A percentile compares a stretch with the other conserved stretches of the same genome.
These are phyloP conservation scores for Druon quercuslanigerum DNA, from an alignment of 1,140 invertebrate species.

Conservation along the genomic window DNA sequence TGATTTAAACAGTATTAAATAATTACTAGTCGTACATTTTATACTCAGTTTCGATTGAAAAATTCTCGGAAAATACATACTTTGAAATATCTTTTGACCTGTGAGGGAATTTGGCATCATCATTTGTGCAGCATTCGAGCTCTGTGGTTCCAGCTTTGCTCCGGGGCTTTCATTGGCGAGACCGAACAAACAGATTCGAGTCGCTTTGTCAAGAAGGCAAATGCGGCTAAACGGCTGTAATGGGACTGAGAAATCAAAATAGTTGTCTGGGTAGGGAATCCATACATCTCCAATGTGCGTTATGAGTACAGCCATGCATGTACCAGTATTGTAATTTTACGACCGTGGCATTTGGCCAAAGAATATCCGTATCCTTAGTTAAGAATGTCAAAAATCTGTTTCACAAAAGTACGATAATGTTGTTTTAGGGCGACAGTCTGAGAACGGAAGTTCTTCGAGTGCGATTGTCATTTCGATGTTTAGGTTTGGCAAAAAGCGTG, in stretches of 20 bases:
- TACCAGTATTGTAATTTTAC: neutral
- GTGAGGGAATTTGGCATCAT: neutral
- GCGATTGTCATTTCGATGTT: neutral
- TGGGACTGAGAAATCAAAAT: constrained; percentile 68
- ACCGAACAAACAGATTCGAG: constrained; percentile 57
- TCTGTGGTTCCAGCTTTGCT: constrained; percentile 39
- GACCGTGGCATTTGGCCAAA: neutral
- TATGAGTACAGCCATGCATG: neutral
- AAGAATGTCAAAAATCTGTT: constrained; percentile 11
- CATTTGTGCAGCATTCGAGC: constrained; percentile 8
- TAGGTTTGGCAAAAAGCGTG: constrained; percentile 27
- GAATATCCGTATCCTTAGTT: neutral
- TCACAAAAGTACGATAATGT: constrained; percentile 9
- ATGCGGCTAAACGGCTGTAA: constrained; percentile 70
- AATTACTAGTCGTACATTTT: neutral
- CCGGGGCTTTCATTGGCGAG: constrained; percentile 39
- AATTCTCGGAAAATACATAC: neutral
- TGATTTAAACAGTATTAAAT: too few species aligned
- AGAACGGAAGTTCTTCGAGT: constrained; percentile 9
- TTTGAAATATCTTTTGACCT: neutral
- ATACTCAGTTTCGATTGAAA: neutral
- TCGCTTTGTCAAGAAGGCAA: constrained; percentile 75
- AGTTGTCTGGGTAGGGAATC: constrained; percentile 57
- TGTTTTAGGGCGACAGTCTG: constrained; percentile 23
- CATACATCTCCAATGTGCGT: neutral